phyloP scores from a whole-genome alignment of 2,797 vertebrate genomes.

The Liasis olivaceus region DNA sequence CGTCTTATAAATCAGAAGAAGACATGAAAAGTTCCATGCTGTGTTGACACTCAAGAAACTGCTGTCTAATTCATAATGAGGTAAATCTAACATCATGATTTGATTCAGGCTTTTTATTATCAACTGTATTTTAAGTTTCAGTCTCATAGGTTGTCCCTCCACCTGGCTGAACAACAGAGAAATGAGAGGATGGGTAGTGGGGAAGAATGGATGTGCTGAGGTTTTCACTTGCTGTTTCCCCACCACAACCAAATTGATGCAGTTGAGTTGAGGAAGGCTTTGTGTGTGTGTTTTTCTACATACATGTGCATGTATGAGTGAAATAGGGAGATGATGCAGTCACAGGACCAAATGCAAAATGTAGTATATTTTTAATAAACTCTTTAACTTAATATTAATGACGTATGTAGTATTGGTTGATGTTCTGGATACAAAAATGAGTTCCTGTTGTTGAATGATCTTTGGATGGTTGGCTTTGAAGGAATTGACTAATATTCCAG shows the following conservation, averaged over 20 bases:
- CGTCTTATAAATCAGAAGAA: neutral
- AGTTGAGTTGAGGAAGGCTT: neutral
- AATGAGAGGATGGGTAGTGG: neutral
- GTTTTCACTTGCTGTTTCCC: neutral
- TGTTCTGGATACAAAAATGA: neutral
- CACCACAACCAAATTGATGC: neutral
- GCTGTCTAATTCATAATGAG: neutral
- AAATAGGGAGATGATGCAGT: neutral
- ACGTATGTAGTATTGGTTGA: neutral
- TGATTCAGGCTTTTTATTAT: neutral
- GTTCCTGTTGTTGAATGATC: neutral
- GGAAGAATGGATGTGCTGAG: neutral
- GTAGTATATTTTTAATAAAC: neutral
- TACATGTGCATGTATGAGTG: neutral
- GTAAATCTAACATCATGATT: neutral
- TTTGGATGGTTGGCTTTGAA: neutral
- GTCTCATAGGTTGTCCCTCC: neutral
- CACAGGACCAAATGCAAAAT: neutral
- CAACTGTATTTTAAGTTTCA: neutral
- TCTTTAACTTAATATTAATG: neutral
- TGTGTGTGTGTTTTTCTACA: neutral
- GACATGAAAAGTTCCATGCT: neutral
- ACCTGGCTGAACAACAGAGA: neutral
- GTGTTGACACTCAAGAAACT: neutral
- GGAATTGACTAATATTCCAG: neutral